phyloP scores from a whole-genome alignment of 2,888 invertebrate species.

The Halictus ligatus region DNA sequence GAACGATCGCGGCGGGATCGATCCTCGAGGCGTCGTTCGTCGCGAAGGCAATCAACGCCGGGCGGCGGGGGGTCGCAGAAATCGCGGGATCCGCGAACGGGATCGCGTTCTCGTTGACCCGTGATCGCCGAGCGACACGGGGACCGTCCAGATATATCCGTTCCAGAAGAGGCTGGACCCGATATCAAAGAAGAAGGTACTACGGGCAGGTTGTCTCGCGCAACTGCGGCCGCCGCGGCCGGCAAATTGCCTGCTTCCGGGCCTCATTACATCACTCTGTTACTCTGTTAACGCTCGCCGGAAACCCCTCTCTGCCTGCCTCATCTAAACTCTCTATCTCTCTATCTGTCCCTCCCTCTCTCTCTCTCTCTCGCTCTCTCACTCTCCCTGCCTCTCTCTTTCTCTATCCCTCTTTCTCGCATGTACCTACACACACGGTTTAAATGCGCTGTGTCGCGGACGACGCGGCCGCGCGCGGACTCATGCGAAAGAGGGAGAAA shows the following conservation, averaged over 20 bases:
- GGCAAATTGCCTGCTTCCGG: conserved; percentile 85
- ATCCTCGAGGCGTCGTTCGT: background rate
- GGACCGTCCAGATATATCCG: conserved; percentile 59
- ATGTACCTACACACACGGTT: conserved; percentile 75
- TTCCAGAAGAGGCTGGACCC: conserved; percentile 72
- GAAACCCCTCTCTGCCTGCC: conserved; percentile 83
- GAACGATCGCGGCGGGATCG: background rate
- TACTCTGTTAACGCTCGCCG: conserved; percentile 85
- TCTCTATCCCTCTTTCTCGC: conserved; percentile 42
- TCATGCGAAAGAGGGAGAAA: conserved; percentile 65
- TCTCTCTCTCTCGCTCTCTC: background rate
- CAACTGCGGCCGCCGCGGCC: conserved; percentile 82
- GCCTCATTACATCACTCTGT: conserved; percentile 85
- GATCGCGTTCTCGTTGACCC: conserved; percentile 1
- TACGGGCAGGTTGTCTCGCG: conserved; percentile 83
- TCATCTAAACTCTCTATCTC: conserved; percentile 77
- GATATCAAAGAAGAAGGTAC: conserved; percentile 77
- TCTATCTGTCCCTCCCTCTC: background rate
- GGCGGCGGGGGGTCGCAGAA: background rate
- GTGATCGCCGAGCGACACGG: background rate
- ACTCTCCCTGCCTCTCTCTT: background rate
- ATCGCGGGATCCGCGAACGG: background rate
- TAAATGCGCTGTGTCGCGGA: conserved; percentile 70
- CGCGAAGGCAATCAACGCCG: background rate
- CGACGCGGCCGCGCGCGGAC: conserved; percentile 63